phyloP scores from a whole-genome alignment of 2,888 invertebrate genomes.

The Cacoxenus indagator region DNA sequence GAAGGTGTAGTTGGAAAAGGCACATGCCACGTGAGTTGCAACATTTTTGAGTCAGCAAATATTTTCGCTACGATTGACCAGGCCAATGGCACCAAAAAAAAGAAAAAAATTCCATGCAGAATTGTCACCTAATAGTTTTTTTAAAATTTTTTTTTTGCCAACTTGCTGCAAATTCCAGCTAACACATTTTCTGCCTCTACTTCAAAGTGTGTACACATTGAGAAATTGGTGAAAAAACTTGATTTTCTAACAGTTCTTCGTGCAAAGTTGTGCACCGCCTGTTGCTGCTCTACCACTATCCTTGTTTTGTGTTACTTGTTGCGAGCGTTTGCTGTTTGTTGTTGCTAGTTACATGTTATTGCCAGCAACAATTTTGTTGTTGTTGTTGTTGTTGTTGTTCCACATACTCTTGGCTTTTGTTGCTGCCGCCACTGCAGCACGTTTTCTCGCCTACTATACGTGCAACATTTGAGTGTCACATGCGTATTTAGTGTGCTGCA shows the following conservation, averaged over 20 bases:
- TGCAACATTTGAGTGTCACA: conserved; percentile 10
- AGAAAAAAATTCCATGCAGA: too few species aligned
- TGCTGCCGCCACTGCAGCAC: not conserved
- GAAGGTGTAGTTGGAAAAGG: not conserved
- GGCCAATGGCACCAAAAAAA: not conserved
- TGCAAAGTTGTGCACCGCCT: not conserved
- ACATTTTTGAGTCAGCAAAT: too few species aligned
- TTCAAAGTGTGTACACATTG: too few species aligned
- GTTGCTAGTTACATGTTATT: too few species aligned
- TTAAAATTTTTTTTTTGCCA: not conserved
- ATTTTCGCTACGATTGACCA: not conserved
- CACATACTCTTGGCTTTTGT: not conserved
- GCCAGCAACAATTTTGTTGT: not conserved
- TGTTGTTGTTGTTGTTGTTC: not conserved
- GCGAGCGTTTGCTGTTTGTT: too few species aligned
- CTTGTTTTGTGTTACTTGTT: not conserved
- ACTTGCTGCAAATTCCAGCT: conserved; percentile 10
- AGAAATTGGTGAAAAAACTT: conserved; percentile 25
- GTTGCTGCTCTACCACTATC: too few species aligned
- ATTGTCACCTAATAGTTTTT: not conserved
- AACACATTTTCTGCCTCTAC: not conserved
- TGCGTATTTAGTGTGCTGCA: conserved; percentile 25
- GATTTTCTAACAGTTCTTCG: conserved; percentile 28
- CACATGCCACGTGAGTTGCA: not conserved
- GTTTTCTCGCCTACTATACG: not conserved